phyloP scores from a whole-genome alignment of 2,113 vertebrate genomes.

The Zeus faber region DNA sequence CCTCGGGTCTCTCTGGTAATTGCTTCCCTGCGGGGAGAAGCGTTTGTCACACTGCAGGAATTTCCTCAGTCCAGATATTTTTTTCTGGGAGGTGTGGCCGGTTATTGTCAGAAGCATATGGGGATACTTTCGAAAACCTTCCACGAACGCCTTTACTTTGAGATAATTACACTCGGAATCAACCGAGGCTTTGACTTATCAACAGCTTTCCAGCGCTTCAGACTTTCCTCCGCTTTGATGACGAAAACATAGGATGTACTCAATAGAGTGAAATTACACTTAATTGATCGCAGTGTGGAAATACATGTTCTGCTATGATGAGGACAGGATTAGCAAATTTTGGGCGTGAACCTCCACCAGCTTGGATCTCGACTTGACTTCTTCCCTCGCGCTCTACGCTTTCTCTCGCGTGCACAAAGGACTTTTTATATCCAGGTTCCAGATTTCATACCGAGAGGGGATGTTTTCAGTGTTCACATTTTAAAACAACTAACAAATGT shows the following conservation, averaged over 20 bases:
- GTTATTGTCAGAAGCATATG: slow-evolving; percentile 61
- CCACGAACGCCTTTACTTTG: slow-evolving; percentile 39
- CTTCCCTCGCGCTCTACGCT: slow-evolving; percentile 27
- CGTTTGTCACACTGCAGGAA: too few relatives aligned
- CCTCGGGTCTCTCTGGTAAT: too few relatives aligned
- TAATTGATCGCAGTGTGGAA: slow-evolving; percentile 35
- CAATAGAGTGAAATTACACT: slow-evolving; percentile 17
- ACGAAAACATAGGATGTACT: slow-evolving; percentile 17
- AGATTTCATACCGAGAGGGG: background rate
- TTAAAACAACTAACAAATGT: background rate
- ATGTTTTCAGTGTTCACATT: too few relatives aligned
- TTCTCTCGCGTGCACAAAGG: background rate
- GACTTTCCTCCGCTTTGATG: slow-evolving; percentile 33
- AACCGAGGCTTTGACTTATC: slow-evolving; percentile 43
- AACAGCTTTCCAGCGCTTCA: slow-evolving; percentile 48
- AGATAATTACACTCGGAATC: slow-evolving; percentile 60
- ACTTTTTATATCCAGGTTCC: too few relatives aligned
- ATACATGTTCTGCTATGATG: slow-evolving; percentile 21
- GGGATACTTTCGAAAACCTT: slow-evolving; percentile 53
- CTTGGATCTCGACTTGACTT: slow-evolving; percentile 49
- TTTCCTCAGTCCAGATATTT: too few relatives aligned
- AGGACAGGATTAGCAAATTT: slow-evolving; percentile 21
- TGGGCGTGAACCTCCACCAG: slow-evolving; percentile 25
- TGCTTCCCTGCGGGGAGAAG: slow-evolving; percentile 27
- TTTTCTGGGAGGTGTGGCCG: slow-evolving; percentile 26